Percentiles rank a stretch among this genome's conserved stretches.
phyloP scores from a whole-genome alignment of 2,888 invertebrate species.

The Dione vanillae region DNA sequence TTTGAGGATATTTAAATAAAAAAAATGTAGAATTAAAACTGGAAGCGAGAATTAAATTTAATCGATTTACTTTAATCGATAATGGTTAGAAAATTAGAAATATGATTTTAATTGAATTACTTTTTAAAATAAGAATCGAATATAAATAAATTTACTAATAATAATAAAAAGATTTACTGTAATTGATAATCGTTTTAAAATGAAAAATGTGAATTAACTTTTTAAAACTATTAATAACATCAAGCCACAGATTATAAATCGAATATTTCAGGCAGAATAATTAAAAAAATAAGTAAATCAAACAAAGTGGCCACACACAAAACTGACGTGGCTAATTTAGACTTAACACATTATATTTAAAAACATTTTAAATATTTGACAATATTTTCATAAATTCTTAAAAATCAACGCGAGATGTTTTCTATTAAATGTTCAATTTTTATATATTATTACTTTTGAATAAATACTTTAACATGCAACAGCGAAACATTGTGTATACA shows the following conservation, averaged over 20 bases:
- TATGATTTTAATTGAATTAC: too few species aligned
- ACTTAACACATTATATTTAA: slow-evolving; percentile 4
- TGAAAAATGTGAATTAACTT: too few species aligned
- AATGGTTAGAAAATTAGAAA: too few species aligned
- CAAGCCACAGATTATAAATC: neutral
- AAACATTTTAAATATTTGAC: slow-evolving; percentile 18
- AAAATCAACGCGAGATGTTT: slow-evolving; percentile 47
- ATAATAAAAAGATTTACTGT: too few species aligned
- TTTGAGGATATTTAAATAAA: neutral
- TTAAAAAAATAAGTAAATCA: neutral
- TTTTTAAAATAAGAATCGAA: neutral
- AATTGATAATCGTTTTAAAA: too few species aligned
- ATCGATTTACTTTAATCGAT: too few species aligned
- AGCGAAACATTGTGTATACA: slow-evolving; percentile 47
- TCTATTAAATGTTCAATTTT: slow-evolving; percentile 25
- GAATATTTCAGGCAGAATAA: too few species aligned
- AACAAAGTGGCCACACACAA: neutral
- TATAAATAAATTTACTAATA: too few species aligned
- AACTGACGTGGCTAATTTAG: neutral
- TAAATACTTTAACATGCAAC: slow-evolving; percentile 64
- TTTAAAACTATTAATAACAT: too few species aligned
- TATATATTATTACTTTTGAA: slow-evolving; percentile 43
- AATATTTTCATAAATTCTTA: slow-evolving; percentile 46
- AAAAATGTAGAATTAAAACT: neutral
- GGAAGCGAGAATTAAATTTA: neutral